Evolutionary conservation across 2,888 invertebrate species (phyloP), one percentile per base, ranked within the genome.

Genomic region (Diarsia brunnea): DNA sequence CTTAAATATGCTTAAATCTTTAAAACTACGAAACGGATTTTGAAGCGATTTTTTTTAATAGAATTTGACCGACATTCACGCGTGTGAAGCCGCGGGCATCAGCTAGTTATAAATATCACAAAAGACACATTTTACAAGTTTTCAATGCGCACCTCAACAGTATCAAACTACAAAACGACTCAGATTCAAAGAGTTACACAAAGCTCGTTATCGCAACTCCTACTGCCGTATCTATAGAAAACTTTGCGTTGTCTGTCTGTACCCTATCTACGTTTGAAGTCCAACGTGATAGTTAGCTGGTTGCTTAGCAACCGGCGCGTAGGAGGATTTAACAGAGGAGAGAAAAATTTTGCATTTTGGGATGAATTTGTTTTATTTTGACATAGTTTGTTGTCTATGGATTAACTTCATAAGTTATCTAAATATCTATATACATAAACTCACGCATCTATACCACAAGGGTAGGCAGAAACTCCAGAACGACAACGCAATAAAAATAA

Each of bases 191-290:
- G 27, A 12, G 24, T 77, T 82, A 66, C 60, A 55, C 47, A 83
- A 72, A 21, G 38, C 55, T 68, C 43, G 79, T 81, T 83, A 73
- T 69, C 69, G 38, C 4, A 45, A 2, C 38, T 68, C 21, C 11
- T 10, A 14, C 45, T 19, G 8, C 10, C 27, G 4, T 73, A 55
- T 55, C 49, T 38, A 63, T 73, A 55, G 68, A 72, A n/a, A 49
- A 69, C 53, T 31, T 53, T 38, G 67, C 83, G 38, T 77, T 77
- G 60, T 66, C 38, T 43, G 24, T 14, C 43, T 55, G 49, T 14
- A 11, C 14, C 24, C n/a, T 71, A 68, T 78, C 78, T 72, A 38
- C 65, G 79, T 69, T 66, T 73, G 84, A 83, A 83, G 79, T 83
- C 79, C 79, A 83, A 31, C 14, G n/a, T n/a, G 68, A 65, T 27